These are phyloP conservation scores for Dendrophyllia cribrosa DNA, from an alignment of 64 coral and sea anemone genomes.

Conservation along the genomic window DNA sequence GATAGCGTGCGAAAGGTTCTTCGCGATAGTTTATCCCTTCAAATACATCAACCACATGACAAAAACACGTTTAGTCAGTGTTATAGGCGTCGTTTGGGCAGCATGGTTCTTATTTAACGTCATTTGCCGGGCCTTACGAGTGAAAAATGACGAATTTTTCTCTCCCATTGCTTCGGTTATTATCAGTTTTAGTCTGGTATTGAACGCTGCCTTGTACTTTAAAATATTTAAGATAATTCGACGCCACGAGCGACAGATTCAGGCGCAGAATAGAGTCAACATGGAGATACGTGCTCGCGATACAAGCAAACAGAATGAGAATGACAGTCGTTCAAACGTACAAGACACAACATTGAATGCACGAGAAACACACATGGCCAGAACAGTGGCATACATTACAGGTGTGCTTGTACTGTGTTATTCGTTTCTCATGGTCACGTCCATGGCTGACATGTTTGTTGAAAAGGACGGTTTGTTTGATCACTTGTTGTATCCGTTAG, in stretches of 20 bases:
- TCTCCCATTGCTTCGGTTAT: conserved; percentile 10
- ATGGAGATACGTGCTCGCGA: not conserved
- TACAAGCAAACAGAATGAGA: not conserved
- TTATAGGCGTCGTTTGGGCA: not conserved
- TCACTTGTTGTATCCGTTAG: conserved; percentile 24
- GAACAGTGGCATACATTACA: conserved; percentile 47
- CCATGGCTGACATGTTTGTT: conserved; percentile 25
- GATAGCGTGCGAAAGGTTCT: conserved; percentile 21
- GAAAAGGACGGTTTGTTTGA: conserved; percentile 36
- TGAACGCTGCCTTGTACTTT: conserved; percentile 34
- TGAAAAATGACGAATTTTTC: conserved; percentile 61
- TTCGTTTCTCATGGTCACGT: conserved; percentile 16
- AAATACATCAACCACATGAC: conserved; percentile 29
- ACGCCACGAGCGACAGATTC: conserved; percentile 17
- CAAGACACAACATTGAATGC: not conserved
- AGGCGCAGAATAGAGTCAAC: not conserved
- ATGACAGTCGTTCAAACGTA: not conserved
- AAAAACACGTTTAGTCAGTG: not conserved
- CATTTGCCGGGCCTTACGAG: conserved; percentile 10
- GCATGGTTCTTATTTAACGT: conserved; percentile 27
- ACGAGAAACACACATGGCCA: not conserved
- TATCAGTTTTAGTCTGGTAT: conserved; percentile 30
- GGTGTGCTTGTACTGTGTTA: conserved; percentile 28
- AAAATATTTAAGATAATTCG: conserved; percentile 35
- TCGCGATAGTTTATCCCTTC: conserved; percentile 47